Base-by-base conservation (phyloP, 2,113 vertebrate genomes). In the Oncorhynchus clarkii region DNA sequence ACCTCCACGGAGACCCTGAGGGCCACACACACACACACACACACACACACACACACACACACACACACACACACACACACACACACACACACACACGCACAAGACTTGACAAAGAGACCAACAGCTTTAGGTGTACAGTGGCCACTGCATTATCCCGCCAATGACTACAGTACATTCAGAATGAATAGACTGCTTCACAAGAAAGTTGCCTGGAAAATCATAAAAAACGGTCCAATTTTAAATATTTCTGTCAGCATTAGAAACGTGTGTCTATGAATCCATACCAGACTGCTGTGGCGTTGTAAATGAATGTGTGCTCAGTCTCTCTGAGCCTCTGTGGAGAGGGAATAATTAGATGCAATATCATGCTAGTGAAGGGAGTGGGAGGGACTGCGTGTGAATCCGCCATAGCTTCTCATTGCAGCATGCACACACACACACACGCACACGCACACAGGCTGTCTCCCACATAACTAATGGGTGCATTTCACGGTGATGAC, bases 401-500 rank as follows among this genome's bases (percentile, higher is more conserved):
- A 67, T 67, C 5, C 14, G 12, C 26, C 26, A 67, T 12, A 31
- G 27, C 45, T 31, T 34, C 45, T 31, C 20, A 68, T 20, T 45
- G 39, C 39, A 45, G 29, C 67, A 68, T 13, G 1, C 45, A 71
- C 31, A 26, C 66, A 67, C 66, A 67, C 69, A 71, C 45, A 54
- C 69, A 71, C 26, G 7, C 66, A 72, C 69, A 54, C 45, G 27
- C 69, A 71, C 26, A 31, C 66, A 72, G 72, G 31, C 70, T 77
- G 62, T 68, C 72, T 80, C 75, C 84, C 79, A 78, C 84, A 86
- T 91, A 91, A 91, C 84, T 89, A 98, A 98, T 97, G 95, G 94
- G 93, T 95, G 94, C 90, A 94, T 96, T 95, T 96, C 94, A 93
- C 82, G 79, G 93, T 92, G 92, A 87, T 96, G 96, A 98, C 96